These are phyloP conservation scores for Selenia dentaria DNA, from an alignment of 2,888 invertebrate species.

Conservation along the genomic window DNA sequence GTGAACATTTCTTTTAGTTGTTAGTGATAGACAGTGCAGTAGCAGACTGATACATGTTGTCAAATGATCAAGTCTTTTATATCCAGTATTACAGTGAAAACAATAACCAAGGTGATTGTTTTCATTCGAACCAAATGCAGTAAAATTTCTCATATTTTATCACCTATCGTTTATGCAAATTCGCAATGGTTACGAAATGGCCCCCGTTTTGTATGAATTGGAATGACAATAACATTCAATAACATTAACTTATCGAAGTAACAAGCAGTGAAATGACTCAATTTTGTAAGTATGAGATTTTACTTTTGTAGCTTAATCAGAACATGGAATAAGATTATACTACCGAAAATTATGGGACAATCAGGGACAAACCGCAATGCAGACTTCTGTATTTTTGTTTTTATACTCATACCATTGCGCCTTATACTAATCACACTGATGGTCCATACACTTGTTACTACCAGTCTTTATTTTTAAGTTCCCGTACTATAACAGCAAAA, in stretches of 20 bases:
- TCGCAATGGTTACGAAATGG: constrained; percentile 17
- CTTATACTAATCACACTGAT: too few species aligned
- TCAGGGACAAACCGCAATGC: too few species aligned
- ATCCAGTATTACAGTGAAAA: constrained; percentile 37
- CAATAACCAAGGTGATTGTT: constrained; percentile 40
- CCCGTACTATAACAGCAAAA: too few species aligned
- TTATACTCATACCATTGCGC: too few species aligned
- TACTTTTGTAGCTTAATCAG: too few species aligned
- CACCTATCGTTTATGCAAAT: constrained; percentile 25
- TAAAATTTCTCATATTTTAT: constrained; percentile 34
- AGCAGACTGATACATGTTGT: constrained; percentile 40
- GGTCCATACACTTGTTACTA: too few species aligned
- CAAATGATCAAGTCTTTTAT: constrained; percentile 46
- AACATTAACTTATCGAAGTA: background rate
- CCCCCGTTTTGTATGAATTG: background rate
- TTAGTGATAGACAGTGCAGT: constrained; percentile 29
- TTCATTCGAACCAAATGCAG: constrained; percentile 35
- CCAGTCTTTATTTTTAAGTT: too few species aligned
- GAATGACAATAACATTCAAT: constrained; percentile 4
- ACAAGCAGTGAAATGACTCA: background rate
- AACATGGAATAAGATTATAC: too few species aligned
- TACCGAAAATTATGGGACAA: too few species aligned
- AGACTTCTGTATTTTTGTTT: too few species aligned
- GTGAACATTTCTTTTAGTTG: constrained; percentile 40
- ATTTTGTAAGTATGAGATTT: background rate